Percentiles rank a stretch among this genome's conserved stretches.
Evolutionary conservation across 2,113 vertebrate genomes (phyloP).

Genomic region (Cottus gobio): DNA sequence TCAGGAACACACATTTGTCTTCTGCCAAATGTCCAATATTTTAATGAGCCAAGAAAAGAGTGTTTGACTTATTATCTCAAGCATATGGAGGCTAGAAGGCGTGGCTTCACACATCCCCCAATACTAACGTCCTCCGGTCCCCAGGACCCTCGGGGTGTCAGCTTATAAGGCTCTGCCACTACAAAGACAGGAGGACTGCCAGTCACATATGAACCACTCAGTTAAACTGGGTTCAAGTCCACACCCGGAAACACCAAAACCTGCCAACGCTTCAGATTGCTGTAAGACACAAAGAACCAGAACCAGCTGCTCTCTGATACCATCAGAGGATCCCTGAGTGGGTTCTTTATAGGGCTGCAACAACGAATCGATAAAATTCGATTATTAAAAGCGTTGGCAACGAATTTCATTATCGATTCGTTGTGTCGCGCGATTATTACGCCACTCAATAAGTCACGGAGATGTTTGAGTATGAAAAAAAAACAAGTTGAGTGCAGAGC

Average conservation of each 20-base stretch:
- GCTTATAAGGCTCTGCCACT: conserved; percentile 66
- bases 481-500: too few species aligned
- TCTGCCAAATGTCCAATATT: conserved; percentile 61
- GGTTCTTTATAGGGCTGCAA: too few species aligned
- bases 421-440: too few species aligned
- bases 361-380: too few species aligned
- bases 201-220: conserved; percentile 38
- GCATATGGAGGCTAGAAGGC: conserved; percentile 72
- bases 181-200: conserved; percentile 66
- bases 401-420: too few species aligned
- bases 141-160: conserved; percentile 56
- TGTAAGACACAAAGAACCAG: neutral
- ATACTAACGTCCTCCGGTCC: conserved; percentile 36
- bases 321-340: too few species aligned
- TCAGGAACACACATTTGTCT: conserved; percentile 52
- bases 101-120: conserved; percentile 38
- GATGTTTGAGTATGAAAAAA: too few species aligned
- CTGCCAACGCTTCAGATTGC: conserved; percentile 14
- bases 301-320: too few species aligned
- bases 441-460: too few species aligned
- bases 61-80: conserved; percentile 69
- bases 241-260: conserved; percentile 34
- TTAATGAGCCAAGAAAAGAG: conserved; percentile 63
- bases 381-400: too few species aligned
- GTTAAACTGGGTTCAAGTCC: conserved; percentile 51